phyloP scores from a whole-genome alignment of 2,888 invertebrate species.

The Toxonevra muliebris region DNA sequence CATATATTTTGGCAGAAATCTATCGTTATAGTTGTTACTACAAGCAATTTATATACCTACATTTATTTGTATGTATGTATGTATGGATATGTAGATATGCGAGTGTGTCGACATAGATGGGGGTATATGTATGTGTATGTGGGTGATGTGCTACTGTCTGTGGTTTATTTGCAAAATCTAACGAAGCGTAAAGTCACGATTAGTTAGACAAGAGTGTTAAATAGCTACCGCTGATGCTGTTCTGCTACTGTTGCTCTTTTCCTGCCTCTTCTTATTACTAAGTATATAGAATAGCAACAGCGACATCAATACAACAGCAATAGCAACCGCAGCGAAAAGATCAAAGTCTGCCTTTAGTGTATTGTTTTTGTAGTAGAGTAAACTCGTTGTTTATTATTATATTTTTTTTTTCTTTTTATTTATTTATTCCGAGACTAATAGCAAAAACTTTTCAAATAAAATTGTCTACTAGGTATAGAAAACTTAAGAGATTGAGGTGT shows the following conservation, averaged over 20 bases:
- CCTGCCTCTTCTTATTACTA: no score
- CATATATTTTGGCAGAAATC: constrained; percentile 2
- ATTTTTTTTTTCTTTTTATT: neutral
- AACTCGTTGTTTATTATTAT: no score
- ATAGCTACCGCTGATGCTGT: constrained; percentile 43
- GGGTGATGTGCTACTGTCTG: constrained; percentile 20
- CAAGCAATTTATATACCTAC: neutral
- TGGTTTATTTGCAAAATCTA: constrained; percentile 60
- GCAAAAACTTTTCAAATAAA: neutral
- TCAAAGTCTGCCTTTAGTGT: constrained; percentile 25
- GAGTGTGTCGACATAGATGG: neutral
- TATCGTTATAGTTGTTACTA: constrained; percentile 8
- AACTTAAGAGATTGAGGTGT: no score
- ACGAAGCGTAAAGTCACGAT: constrained; percentile 63
- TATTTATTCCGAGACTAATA: neutral
- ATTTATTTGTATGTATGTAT: neutral
- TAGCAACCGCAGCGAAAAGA: constrained; percentile 18
- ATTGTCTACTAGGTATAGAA: neutral
- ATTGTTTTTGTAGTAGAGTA: no score
- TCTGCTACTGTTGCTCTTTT: no score
- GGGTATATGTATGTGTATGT: constrained; percentile 2
- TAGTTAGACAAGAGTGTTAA: constrained; percentile 63
- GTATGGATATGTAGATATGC: neutral
- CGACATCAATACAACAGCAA: no score
- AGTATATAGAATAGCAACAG: no score